Percentiles rank a stretch among this genome's conserved stretches.
phyloP scores from a whole-genome alignment of 2,888 invertebrate species.

The Cosmia pyralina region DNA sequence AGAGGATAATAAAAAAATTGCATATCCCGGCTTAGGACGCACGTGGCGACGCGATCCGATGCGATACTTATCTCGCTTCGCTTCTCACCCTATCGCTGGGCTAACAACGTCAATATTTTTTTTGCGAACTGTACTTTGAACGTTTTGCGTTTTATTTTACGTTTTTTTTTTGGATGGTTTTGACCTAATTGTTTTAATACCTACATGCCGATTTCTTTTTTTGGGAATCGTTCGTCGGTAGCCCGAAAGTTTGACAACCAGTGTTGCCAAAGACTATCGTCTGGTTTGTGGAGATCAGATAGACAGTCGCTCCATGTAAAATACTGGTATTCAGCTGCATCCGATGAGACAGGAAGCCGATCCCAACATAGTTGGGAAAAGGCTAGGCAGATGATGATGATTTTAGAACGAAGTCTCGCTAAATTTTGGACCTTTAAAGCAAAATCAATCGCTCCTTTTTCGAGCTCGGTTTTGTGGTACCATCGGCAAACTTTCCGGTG shows the following conservation, averaged over 20 bases:
- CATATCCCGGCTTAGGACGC: constrained; percentile 79
- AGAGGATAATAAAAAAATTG: constrained; percentile 83
- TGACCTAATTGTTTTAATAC: constrained; percentile 25
- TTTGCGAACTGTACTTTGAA: constrained; percentile 55
- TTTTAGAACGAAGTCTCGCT: background rate
- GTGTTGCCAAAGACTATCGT: background rate
- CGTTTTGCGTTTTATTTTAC: constrained; percentile 27
- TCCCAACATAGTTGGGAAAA: background rate
- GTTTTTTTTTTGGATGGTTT: constrained; percentile 13
- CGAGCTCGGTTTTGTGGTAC: background rate
- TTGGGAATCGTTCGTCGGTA: background rate
- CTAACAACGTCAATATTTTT: constrained; percentile 62
- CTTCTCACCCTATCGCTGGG: constrained; percentile 77
- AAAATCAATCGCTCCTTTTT: background rate
- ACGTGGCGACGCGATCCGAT: constrained; percentile 76
- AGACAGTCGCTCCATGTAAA: background rate
- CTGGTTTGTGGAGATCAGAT: background rate
- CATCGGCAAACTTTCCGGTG: too few species aligned
- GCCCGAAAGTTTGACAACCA: background rate
- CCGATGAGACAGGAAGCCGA: background rate
- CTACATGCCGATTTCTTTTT: background rate
- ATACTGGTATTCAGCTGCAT: background rate
- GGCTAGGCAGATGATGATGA: background rate
- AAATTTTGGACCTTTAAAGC: background rate
- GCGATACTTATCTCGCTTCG: constrained; percentile 86